Evolutionary conservation across 2,888 invertebrate species (phyloP).

Genomic region (Phaedon cochleariae): DNA sequence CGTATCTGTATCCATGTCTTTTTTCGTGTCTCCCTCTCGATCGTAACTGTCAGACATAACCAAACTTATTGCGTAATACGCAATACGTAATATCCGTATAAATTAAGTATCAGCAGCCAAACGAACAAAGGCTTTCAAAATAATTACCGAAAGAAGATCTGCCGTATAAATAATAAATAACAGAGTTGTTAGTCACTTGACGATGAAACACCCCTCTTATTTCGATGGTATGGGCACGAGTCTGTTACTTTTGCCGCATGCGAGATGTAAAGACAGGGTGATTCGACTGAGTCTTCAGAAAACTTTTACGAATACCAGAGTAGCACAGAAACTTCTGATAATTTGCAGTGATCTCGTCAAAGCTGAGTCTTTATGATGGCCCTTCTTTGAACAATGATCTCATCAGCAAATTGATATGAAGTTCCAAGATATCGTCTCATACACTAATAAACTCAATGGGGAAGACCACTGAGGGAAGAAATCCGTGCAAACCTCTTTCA

Average conservation of each 20-base stretch:
- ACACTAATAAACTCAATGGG: too few relatives aligned
- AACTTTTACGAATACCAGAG: too few relatives aligned
- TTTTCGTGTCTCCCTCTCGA: slow-evolving; percentile 15
- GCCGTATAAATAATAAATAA: slow-evolving; percentile 55
- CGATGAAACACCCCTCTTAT: slow-evolving; percentile 44
- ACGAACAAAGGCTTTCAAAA: slow-evolving; percentile 56
- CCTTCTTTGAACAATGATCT: too few relatives aligned
- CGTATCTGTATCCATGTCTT: not conserved
- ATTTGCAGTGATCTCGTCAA: too few relatives aligned
- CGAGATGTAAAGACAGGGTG: not conserved
- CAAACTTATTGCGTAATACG: slow-evolving; percentile 33
- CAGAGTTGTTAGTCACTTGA: slow-evolving; percentile 55
- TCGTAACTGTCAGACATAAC: slow-evolving; percentile 11
- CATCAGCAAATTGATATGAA: too few relatives aligned
- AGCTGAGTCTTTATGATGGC: too few relatives aligned
- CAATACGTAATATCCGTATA: slow-evolving; percentile 45
- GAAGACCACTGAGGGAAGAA: too few relatives aligned
- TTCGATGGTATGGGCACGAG: slow-evolving; percentile 35
- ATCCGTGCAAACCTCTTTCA: too few relatives aligned
- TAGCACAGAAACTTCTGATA: too few relatives aligned
- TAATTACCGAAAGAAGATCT: slow-evolving; percentile 56
- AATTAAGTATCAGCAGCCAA: slow-evolving; percentile 51
- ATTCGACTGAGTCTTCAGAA: not conserved
- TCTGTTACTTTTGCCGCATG: slow-evolving; percentile 18
- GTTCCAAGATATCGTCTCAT: too few relatives aligned